Base-by-base conservation (phyloP, 2,797 vertebrate genomes). In the Micrastur ruficollis region DNA sequence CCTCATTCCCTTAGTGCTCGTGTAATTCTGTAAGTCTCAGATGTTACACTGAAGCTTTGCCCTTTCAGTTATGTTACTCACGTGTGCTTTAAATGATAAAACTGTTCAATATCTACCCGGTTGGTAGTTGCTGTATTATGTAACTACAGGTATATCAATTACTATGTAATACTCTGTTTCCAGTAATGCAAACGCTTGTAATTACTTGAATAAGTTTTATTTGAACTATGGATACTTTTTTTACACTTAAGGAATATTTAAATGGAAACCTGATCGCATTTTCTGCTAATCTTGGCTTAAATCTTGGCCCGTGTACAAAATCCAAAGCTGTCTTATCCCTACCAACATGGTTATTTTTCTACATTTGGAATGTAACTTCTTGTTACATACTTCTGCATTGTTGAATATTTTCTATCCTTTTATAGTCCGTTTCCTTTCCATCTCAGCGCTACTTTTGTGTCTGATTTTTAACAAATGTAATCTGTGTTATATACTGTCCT, bases 141-240 rank as follows among this genome's bases (percentile, higher is more conserved):
- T 97, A 95, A 97, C 97, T 97, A 97, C 97, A 97, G 82, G 70
- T 96, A 65, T 96, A 90, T 96, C 96, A 98, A 97, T 98, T 97
- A 98, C 97, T 98, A 94, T 98, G 97, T 97, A 97, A 97, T 98
- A 96, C 92, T 97, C 92, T 86, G 71, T 97, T 96, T 95, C 93
- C 94, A 89, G 97, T 97, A 97, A 97, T 97, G 93, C 97, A 97
- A 97, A 97, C 67, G 49, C 96, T 97, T 97, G 96, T 97, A 97
- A 96, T 68, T 94, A 97, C 97, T 97, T 97, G 97, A 97, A 97
- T 97, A 97, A 88, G 90, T 97, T 97, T 96, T 97, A 93, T 97
- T 97, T 97, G 95, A 96, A 95, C 66, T 84, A 91, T 89, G 85
- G 93, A 94, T 90, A 86, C 70, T 88, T 95, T 96, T 95, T 95